Evolutionary conservation across 2,113 vertebrate species (phyloP).

Genomic region (Platichthys flesus): DNA sequence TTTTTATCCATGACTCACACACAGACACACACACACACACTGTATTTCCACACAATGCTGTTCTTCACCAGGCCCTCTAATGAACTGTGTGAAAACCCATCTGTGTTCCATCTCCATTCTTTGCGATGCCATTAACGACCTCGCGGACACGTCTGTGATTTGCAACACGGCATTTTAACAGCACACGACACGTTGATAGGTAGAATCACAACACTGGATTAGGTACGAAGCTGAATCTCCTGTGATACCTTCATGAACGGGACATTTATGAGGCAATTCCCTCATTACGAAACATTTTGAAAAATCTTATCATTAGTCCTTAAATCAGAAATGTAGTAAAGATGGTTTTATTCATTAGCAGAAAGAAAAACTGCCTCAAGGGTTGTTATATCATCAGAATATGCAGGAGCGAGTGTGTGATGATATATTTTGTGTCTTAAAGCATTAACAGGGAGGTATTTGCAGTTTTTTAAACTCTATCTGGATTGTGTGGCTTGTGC

Average conservation of each 20-base stretch:
- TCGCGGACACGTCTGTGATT: slow-evolving; percentile 34
- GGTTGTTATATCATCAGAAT: not conserved
- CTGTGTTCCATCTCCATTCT: slow-evolving; percentile 58
- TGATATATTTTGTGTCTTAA: not conserved
- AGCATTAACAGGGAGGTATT: not conserved
- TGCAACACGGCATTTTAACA: slow-evolving; percentile 15
- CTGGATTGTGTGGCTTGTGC: not conserved
- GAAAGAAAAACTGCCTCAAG: not conserved
- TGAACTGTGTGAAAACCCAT: slow-evolving; percentile 71
- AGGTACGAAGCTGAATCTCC: slow-evolving; percentile 8
- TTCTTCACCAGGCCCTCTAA: slow-evolving; percentile 49
- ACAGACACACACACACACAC: slow-evolving; percentile 3
- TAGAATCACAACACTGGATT: slow-evolving; percentile 24
- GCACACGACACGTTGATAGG: slow-evolving; percentile 12
- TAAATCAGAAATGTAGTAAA: not conserved
- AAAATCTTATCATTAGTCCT: not conserved
- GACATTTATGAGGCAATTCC: slow-evolving; percentile 23
- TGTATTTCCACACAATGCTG: not conserved
- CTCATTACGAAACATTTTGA: too few species aligned
- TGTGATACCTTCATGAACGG: slow-evolving; percentile 18
- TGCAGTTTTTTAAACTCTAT: not conserved
- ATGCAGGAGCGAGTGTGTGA: not conserved
- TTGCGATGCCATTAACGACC: slow-evolving; percentile 53
- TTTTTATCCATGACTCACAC: not conserved
- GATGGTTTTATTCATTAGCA: not conserved